These are phyloP conservation scores for Gavia stellata DNA, from an alignment of 2,113 vertebrate genomes.

Conservation along the genomic window DNA sequence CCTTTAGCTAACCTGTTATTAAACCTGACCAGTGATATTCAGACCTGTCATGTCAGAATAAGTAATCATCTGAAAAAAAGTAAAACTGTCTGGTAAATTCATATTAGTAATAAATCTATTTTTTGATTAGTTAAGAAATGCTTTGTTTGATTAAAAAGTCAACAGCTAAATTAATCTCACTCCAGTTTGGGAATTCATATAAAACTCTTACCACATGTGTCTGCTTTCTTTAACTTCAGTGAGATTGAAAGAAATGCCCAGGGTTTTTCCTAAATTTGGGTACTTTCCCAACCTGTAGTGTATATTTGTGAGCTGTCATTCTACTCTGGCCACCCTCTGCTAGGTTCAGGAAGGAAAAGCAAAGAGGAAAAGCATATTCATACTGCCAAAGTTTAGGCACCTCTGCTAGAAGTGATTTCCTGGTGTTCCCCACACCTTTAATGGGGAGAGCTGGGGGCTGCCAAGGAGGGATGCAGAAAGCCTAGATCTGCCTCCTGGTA, in stretches of 20 bases:
- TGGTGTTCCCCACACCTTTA: neutral
- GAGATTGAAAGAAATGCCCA: neutral
- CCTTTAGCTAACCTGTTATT: neutral
- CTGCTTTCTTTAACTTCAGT: neutral
- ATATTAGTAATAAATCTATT: neutral
- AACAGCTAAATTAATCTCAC: neutral
- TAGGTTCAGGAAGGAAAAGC: neutral
- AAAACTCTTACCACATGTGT: neutral
- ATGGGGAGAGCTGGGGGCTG: neutral
- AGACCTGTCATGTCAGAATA: neutral
- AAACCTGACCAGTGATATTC: neutral
- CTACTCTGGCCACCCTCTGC: neutral
- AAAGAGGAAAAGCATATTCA: neutral
- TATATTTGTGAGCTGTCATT: neutral
- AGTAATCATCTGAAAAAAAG: neutral
- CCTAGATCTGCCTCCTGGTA: neutral
- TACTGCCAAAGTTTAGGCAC: neutral
- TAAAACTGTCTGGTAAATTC: neutral
- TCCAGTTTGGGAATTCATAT: neutral
- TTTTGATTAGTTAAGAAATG: neutral
- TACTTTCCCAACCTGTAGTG: neutral
- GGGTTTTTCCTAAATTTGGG: neutral
- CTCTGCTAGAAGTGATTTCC: neutral
- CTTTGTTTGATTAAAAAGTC: neutral
- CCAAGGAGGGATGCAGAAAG: neutral